Percentiles rank a stretch among this genome's conserved stretches.
phyloP scores from a whole-genome alignment of 2,113 vertebrate genomes.

The Halcyon malimbica region DNA sequence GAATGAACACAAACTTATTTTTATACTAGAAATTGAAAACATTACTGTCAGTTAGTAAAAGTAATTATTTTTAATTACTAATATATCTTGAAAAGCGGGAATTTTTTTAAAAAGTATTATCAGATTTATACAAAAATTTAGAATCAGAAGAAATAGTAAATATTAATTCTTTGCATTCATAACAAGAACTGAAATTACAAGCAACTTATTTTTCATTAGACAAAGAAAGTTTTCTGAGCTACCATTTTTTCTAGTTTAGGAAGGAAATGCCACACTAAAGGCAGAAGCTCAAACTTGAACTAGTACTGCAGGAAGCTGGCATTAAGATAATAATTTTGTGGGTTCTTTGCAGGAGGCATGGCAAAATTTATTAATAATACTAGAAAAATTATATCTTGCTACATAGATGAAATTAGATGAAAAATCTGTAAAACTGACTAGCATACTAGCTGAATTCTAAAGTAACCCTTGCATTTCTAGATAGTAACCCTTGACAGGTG shows the following conservation, averaged over 20 bases:
- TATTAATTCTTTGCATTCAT: not conserved
- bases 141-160: not conserved
- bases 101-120: not conserved
- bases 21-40: constrained; percentile 62
- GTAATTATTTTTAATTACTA: constrained; percentile 56
- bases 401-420: not conserved
- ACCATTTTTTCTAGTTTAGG: not conserved
- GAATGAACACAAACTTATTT: constrained; percentile 60
- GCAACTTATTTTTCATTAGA: not conserved
- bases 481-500: not conserved
- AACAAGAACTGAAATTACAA: not conserved
- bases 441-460: not conserved
- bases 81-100: not conserved
- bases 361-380: not conserved
- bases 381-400: not conserved
- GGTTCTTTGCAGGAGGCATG: rapidly evolving
- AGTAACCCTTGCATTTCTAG: not conserved
- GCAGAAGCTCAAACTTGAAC: not conserved
- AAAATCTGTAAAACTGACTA: not conserved
- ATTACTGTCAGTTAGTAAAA: constrained; percentile 54
- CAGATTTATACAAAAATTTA: not conserved
- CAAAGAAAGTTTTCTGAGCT: not conserved
- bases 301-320: not conserved
- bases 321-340: not conserved
- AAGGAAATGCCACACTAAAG: not conserved